Base-by-base conservation (phyloP, 1,140 invertebrate species). In the Orius insidiosus region DNA sequence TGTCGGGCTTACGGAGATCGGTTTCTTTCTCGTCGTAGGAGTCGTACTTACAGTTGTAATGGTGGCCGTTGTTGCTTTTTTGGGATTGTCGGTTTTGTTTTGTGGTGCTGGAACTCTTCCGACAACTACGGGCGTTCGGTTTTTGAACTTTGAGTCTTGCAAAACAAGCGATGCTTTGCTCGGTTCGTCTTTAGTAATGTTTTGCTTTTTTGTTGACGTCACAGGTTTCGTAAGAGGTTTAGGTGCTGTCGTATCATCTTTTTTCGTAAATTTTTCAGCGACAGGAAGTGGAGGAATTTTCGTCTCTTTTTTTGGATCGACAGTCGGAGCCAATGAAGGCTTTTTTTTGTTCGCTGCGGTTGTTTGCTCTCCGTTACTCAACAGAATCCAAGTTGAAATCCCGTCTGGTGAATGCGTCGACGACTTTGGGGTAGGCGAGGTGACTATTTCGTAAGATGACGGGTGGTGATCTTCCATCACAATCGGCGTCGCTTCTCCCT, bases 351-450 rank as follows among this genome's bases (percentile, higher is more conserved):
- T 31, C 0, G 11, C 33, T 14, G 40, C 18, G 8, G 49, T 50
- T n/a, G 31, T 46, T 34, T 52, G 32, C 35, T 45, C 41, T 14
- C 18, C 36, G 30, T 49, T 45, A 35, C 42, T 51, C 47, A 82
- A 56, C n/a, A 80, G 60, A 51, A 81, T 74, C 79, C 79, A 82
- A 2, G 78, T 82, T 2, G 77, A 80, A 46, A 82, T 66, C 5
- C 76, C 75, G 54, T 73, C 71, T 33, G 71, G 68, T 1, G 72
- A 67, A 0, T 75, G 78, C 8, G 73, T 69, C 2, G 71, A 65
- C 56, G 59, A 58, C 47, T 68, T 64, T 2, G 69, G 60, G 58
- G 50, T 56, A 10, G 43, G 48, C 18, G 48, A 51, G 4, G 51
- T 47, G 2, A 53, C 44, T 31, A 53, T 53, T 46, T 54, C 51